Evolutionary conservation across 2,888 invertebrate genomes (phyloP).

Genomic region (Volucella inanis): DNA sequence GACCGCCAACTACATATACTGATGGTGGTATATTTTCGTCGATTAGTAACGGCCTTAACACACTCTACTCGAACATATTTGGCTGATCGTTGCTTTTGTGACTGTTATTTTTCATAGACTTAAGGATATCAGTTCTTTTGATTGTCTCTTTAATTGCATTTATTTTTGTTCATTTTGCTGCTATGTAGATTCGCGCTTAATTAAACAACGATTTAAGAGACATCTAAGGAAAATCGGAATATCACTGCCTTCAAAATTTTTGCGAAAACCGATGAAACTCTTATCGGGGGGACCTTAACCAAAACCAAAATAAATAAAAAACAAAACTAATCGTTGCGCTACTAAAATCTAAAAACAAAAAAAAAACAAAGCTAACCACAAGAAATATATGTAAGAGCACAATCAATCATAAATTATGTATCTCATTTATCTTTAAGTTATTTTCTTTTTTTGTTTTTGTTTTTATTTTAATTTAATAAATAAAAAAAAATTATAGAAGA

Average conservation of each 20-base stretch:
- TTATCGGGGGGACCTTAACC: neutral
- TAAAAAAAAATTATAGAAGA: slow-evolving; percentile 56
- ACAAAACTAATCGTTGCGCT: slow-evolving; percentile 35
- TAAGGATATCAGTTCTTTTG: slow-evolving; percentile 73
- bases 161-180: slow-evolving; percentile 69
- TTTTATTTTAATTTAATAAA: slow-evolving; percentile 46
- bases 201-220: slow-evolving; percentile 29
- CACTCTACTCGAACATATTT: slow-evolving; percentile 90
- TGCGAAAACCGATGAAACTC: neutral
- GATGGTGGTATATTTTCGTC: slow-evolving; percentile 89
- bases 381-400: slow-evolving; percentile 58
- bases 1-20: slow-evolving; percentile 82
- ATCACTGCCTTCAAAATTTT: slow-evolving; percentile 70
- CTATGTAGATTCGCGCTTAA: slow-evolving; percentile 15
- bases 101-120: slow-evolving; percentile 75
- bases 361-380: slow-evolving; percentile 45
- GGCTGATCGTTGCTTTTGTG: slow-evolving; percentile 84
- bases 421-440: slow-evolving; percentile 68
- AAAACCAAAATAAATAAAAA: slow-evolving; percentile 20
- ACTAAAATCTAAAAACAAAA: slow-evolving; percentile 50
- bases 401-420: slow-evolving; percentile 68
- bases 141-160: slow-evolving; percentile 75
- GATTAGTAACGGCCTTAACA: slow-evolving; percentile 90
- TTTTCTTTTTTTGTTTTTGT: slow-evolving; percentile 33
- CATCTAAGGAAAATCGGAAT: slow-evolving; percentile 46